Evolutionary conservation across 2,797 vertebrate genomes (phyloP).

Genomic region (Enteromius trimaculatus): DNA sequence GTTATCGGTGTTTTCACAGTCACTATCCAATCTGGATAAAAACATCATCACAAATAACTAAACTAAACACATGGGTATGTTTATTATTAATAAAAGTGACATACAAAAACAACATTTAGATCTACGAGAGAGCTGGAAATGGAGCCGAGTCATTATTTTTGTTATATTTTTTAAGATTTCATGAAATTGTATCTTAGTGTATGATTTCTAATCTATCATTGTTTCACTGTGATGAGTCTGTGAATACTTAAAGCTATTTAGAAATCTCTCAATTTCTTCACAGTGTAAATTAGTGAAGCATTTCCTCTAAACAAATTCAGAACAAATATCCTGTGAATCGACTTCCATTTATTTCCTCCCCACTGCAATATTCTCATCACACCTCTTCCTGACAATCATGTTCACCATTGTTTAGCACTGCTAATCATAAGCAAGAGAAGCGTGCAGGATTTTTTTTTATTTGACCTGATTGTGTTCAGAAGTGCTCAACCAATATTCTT

Average conservation of each 20-base stretch:
- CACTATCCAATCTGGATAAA: constrained; percentile 55
- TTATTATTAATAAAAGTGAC: constrained; percentile 48
- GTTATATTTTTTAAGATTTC: constrained; percentile 16
- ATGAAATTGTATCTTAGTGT: not conserved
- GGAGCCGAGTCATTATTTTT: constrained; percentile 14
- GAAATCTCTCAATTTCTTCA: not conserved
- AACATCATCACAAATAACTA: constrained; percentile 59
- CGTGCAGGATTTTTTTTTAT: not conserved
- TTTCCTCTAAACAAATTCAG: constrained; percentile 40
- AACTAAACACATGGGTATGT: constrained; percentile 53
- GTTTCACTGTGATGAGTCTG: not conserved
- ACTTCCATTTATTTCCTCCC: constrained; percentile 18
- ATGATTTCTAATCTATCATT: not conserved
- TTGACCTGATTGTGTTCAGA: not conserved
- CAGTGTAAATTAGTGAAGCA: constrained; percentile 15
- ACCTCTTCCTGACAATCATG: constrained; percentile 42
- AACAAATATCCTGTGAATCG: too few species aligned
- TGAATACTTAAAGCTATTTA: not conserved
- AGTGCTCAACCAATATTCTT: not conserved
- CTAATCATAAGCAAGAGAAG: not conserved
- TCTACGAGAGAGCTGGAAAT: constrained; percentile 22
- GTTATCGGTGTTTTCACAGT: constrained; percentile 70
- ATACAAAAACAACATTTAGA: constrained; percentile 52
- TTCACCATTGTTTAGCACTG: not conserved
- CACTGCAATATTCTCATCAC: constrained; percentile 24